Percentiles rank a stretch among this genome's conserved stretches.
Conservation (phyloP, 2,113 vertebrate genomes). For the Toxotes jaculatrix region DNA sequence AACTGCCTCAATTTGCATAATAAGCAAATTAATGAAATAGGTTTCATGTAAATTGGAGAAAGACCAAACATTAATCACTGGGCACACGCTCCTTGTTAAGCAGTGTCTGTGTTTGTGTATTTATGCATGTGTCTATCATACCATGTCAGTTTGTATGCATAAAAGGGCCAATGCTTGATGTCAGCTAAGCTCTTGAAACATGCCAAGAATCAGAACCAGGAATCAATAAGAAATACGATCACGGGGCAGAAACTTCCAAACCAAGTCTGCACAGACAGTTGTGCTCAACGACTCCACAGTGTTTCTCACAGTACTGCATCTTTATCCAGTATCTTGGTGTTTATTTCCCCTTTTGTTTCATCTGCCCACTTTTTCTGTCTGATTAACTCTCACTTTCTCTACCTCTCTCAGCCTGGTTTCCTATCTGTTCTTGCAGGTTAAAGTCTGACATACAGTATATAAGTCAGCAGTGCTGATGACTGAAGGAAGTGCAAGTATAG, state of each 20-base stretch:
- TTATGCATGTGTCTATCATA: slow-evolving; percentile 9
- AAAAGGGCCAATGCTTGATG: not conserved
- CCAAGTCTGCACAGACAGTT: not conserved
- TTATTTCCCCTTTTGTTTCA: not conserved
- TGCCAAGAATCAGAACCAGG: not conserved
- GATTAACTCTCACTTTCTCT: not conserved
- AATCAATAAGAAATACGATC: not conserved
- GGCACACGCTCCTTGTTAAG: slow-evolving; percentile 34
- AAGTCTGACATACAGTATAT: not conserved
- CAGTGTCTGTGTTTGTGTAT: slow-evolving; percentile 9
- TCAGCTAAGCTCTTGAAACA: not conserved
- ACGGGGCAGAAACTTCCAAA: too few species aligned
- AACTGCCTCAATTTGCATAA: slow-evolving; percentile 53
- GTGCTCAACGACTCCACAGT: not conserved
- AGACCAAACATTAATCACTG: slow-evolving; percentile 61
- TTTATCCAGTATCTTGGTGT: not conserved
- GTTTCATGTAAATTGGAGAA: slow-evolving; percentile 56
- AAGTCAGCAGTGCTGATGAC: slow-evolving; percentile 10
- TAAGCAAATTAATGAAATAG: slow-evolving; percentile 55
- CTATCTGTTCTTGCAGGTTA: not conserved
- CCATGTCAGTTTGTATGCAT: slow-evolving; percentile 17
- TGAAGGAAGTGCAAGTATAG: not conserved
- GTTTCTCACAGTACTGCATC: not conserved
- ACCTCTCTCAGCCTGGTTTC: not conserved
- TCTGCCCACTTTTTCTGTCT: too few species aligned